These are phyloP conservation scores for Herminia tarsipennalis DNA, from an alignment of 2,888 invertebrate genomes.

Conservation along the genomic window DNA sequence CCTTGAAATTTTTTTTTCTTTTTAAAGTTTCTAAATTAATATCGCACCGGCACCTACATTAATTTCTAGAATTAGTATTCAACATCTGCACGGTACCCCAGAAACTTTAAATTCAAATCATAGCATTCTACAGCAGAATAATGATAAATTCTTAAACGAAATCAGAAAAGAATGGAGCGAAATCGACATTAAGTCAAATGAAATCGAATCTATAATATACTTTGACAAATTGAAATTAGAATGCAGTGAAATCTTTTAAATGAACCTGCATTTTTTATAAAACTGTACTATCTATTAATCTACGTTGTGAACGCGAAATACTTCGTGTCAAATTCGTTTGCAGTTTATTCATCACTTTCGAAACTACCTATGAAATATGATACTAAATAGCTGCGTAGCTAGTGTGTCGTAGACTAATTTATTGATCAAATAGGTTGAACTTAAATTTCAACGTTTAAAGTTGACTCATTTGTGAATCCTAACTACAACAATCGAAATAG, in stretches of 20 bases:
- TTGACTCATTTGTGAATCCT: too few species aligned
- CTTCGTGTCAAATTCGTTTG: conserved; percentile 6
- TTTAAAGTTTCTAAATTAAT: too few species aligned
- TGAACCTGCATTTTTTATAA: background rate
- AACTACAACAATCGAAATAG: too few species aligned
- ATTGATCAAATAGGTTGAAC: too few species aligned
- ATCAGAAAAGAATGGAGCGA: conserved; percentile 2
- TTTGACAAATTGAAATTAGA: conserved; percentile 7
- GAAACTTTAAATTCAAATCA: background rate
- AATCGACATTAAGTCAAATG: conserved; percentile 4
- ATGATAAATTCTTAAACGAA: background rate
- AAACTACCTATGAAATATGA: too few species aligned
- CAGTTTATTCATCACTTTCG: too few species aligned
- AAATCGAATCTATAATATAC: conserved; percentile 6
- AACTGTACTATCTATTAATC: conserved; percentile 4
- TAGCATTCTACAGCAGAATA: background rate
- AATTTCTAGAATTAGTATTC: background rate
- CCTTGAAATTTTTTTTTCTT: too few species aligned
- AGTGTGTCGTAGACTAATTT: too few species aligned
- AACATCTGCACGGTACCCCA: background rate
- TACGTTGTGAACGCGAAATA: conserved; percentile 7
- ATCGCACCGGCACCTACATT: too few species aligned
- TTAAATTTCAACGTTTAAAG: too few species aligned
- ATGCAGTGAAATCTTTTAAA: conserved; percentile 2
- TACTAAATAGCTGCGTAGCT: too few species aligned